A percentile compares a stretch with the other conserved stretches of the same genome.
Evolutionary conservation across 2,113 vertebrate species (phyloP).

Genomic region (Glaucidium brasilianum): DNA sequence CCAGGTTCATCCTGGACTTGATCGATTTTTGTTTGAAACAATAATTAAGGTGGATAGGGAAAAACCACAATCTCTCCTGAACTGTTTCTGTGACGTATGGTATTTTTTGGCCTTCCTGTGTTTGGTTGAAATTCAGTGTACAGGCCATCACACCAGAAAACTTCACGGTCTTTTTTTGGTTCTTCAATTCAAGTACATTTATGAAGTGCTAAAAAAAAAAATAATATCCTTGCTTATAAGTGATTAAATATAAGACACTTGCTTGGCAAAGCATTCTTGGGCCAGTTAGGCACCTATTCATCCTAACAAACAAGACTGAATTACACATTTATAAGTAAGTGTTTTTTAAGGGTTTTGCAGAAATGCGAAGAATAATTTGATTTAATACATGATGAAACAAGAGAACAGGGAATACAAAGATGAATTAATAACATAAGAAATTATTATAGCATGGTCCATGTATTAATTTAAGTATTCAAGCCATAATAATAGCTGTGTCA

Average conservation of each 20-base stretch:
- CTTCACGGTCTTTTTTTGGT: not conserved
- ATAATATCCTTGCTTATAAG: not conserved
- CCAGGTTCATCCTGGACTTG: not conserved
- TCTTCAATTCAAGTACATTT: not conserved
- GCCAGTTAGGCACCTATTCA: not conserved
- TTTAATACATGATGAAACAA: not conserved
- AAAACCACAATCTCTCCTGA: not conserved
- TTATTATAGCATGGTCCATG: not conserved
- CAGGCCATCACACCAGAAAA: not conserved
- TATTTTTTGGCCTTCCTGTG: not conserved
- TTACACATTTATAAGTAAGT: not conserved
- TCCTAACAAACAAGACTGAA: not conserved
- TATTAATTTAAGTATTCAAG: not conserved
- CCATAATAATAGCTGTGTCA: not conserved
- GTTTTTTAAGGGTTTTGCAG: not conserved
- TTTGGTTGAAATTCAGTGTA: not conserved
- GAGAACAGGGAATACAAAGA: not conserved
- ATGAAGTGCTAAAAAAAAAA: not conserved
- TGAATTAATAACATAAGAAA: not conserved
- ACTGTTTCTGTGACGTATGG: not conserved
- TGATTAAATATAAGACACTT: not conserved
- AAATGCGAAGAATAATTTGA: not conserved
- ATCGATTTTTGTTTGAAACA: not conserved
- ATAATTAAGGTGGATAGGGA: not conserved
- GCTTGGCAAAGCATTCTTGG: not conserved